phyloP scores from a whole-genome alignment of 2,888 invertebrate species.

The Hecatera dysodea region DNA sequence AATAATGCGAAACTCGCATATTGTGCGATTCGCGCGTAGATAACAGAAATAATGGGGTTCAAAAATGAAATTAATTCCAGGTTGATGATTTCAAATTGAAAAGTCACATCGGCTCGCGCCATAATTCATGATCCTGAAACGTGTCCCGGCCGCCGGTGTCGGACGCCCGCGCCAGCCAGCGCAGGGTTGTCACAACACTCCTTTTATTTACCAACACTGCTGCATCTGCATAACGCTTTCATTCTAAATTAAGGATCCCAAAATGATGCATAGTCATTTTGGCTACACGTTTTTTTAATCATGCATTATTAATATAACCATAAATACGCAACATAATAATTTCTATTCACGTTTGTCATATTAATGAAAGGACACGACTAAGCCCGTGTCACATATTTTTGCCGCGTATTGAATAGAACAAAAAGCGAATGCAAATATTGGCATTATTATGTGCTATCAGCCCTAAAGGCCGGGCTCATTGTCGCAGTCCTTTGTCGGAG shows the following conservation, averaged over 20 bases:
- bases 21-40: conserved; percentile 88
- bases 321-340: conserved; percentile 43
- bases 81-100: conserved; percentile 92
- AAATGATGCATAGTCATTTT: conserved; percentile 45
- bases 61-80: conserved; percentile 91
- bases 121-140: conserved; percentile 91
- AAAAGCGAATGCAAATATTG: conserved; percentile 72
- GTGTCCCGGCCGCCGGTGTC: conserved; percentile 89
- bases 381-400: conserved; percentile 66
- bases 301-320: conserved; percentile 46
- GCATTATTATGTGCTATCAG: conserved; percentile 67
- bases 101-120: conserved; percentile 91
- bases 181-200: conserved; percentile 77
- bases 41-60: conserved; percentile 91
- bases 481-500: conserved; percentile 88
- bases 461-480: conserved; percentile 82
- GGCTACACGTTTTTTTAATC: conserved; percentile 52
- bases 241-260: conserved; percentile 46
- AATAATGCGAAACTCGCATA: conserved; percentile 89
- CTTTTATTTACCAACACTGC: conserved; percentile 73
- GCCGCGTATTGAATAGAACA: conserved; percentile 57
- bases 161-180: conserved; percentile 76
- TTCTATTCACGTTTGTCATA: conserved; percentile 43
- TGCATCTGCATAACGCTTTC: conserved; percentile 61
- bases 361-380: conserved; percentile 66